Evolutionary conservation across 2,113 vertebrate species (phyloP).

Genomic region (Poecilia latipinna): DNA sequence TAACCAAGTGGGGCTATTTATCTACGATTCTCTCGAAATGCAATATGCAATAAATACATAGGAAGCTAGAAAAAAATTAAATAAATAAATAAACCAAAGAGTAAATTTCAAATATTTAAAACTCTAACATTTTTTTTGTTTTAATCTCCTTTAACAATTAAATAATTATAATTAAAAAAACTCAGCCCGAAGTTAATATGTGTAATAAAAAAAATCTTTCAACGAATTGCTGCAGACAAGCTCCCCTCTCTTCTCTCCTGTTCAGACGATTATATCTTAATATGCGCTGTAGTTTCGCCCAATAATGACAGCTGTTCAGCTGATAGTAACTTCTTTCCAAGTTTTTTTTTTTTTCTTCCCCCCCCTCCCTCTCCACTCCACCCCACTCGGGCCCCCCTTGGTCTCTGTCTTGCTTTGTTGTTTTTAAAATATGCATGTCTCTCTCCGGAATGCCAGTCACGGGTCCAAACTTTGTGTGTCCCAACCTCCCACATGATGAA

Average conservation of each 20-base stretch:
- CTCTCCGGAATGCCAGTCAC: slow-evolving; percentile 99
- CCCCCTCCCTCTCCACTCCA: slow-evolving; percentile 58
- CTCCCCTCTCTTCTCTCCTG: neutral
- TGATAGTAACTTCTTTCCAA: slow-evolving; percentile 93
- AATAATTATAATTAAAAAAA: neutral
- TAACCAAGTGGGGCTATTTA: neutral
- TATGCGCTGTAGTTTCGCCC: slow-evolving; percentile 75
- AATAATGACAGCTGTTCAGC: slow-evolving; percentile 96
- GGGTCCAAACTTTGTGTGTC: slow-evolving; percentile 98
- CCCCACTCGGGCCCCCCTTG: slow-evolving; percentile 79
- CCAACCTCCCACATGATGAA: slow-evolving; percentile 99
- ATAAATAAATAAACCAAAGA: too few relatives aligned
- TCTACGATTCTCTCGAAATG: neutral
- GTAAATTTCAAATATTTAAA: slow-evolving; percentile 1
- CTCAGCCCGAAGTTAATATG: too few relatives aligned
- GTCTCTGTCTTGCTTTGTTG: slow-evolving; percentile 96
- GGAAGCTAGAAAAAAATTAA: too few relatives aligned
- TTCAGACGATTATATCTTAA: slow-evolving; percentile 71
- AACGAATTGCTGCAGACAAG: slow-evolving; percentile 47
- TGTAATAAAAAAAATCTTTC: slow-evolving; percentile 3
- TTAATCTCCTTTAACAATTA: neutral
- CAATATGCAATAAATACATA: neutral
- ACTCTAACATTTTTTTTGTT: too few relatives aligned
- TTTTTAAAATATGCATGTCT: slow-evolving; percentile 99
- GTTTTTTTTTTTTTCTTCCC: slow-evolving; percentile 74